Conservation (phyloP, 2,888 invertebrate genomes). For the Suillia variegata region DNA sequence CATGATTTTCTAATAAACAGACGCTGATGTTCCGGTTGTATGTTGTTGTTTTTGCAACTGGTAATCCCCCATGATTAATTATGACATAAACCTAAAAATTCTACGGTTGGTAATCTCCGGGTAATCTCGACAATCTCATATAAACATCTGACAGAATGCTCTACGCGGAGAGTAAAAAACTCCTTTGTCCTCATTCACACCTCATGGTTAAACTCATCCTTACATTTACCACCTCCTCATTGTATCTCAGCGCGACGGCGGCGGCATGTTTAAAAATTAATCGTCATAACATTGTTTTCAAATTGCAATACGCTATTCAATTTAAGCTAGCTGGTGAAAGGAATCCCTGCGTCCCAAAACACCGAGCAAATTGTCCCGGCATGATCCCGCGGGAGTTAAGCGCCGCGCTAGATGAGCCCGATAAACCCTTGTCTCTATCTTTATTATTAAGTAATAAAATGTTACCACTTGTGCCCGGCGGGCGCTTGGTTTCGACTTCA, state of each 20-base stretch:
- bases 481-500: neutral
- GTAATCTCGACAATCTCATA: slow-evolving; percentile 18
- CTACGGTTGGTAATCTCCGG: slow-evolving; percentile 6
- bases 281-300: slow-evolving; percentile 26
- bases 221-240: too few relatives aligned
- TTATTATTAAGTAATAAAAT: slow-evolving; percentile 60
- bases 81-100: slow-evolving; percentile 17
- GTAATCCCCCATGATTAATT: slow-evolving; percentile 23
- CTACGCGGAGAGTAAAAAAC: neutral
- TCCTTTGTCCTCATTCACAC: slow-evolving; percentile 8
- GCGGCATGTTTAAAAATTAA: slow-evolving; percentile 37
- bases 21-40: neutral
- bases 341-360: slow-evolving; percentile 11
- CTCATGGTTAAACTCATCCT: slow-evolving; percentile 1
- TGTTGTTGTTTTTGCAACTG: slow-evolving; percentile 11
- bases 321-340: neutral
- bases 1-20: slow-evolving; percentile 10
- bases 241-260: slow-evolving; percentile 13
- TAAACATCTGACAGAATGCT: slow-evolving; percentile 20
- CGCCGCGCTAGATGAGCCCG: neutral
- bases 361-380: slow-evolving; percentile 12
- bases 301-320: slow-evolving; percentile 15
- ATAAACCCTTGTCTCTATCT: slow-evolving; percentile 36
- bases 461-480: slow-evolving; percentile 49
- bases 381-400: slow-evolving; percentile 13